Base-by-base conservation (phyloP, 2,888 invertebrate genomes). In the Limnephilus lunatus region DNA sequence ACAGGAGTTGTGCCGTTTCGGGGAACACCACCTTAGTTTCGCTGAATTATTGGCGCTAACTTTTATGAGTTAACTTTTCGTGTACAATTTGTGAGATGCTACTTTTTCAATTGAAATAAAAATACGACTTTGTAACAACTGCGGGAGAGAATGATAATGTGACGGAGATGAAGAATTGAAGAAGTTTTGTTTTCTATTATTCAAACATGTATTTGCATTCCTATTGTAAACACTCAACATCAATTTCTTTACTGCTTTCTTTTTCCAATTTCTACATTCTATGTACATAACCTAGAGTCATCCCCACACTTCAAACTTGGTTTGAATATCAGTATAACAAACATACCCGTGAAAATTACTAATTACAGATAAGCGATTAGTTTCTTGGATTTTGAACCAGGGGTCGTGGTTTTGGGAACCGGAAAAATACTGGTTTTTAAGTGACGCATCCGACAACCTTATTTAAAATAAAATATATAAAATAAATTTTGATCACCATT, bases 81-180 rank as follows among this genome's bases (percentile, higher is more conserved):
- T 35, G 68, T 68, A 53, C 87, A 68, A 87, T 87, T 87, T 87
- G 87, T 87, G n/a, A 30, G 30, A 32, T 87, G 87, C 11, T 87
- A 32, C 53, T 87, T 87, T 87, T 87, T 87, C 87, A 68, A 87
- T 87, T 87, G 30, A 87, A 87, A 87, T 53, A 53, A 31, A 87
- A 44, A 82, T 32, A 82, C 4, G 68, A 68, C 25, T 68, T 68
- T 68, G 68, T n/a, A n/a, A 68, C 25, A n/a, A 68, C 68, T 68
- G 68, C 68, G 68, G 68, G 68, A 68, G 68, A 68, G 9, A 68
- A 68, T 9, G n/a, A 68, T 68, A 68, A 68, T 68, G n/a, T 68
- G 68, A 68, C 25, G 68, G 68, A 68, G 68, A 68, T n/a, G n/a
- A 68, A 68, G n/a, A 68, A n/a, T n/a, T 25, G 68, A n/a, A 25